Evolutionary conservation across 2,888 invertebrate genomes (phyloP).

Genomic region (Coecobrya sp.): DNA sequence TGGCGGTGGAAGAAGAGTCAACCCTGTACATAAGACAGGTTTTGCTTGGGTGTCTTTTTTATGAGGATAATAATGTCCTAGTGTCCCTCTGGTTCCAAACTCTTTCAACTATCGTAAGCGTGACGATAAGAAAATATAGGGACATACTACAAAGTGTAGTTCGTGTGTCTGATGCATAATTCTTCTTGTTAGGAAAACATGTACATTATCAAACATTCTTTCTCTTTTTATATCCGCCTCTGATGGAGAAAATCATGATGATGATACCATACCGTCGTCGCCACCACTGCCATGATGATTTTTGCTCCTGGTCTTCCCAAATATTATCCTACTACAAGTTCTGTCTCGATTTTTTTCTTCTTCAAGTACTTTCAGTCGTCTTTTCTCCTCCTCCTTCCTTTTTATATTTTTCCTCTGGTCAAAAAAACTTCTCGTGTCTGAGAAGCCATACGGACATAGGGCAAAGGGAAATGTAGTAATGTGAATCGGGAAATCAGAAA

Average conservation of each 20-base stretch:
- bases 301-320: background rate
- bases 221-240: constrained; percentile 5
- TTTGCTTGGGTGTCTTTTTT: constrained; percentile 65
- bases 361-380: background rate
- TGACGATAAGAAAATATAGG: no score
- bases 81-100: background rate
- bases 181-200: background rate
- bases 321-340: background rate
- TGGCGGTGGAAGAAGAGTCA: background rate
- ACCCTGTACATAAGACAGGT: background rate
- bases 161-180: no score
- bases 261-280: constrained; percentile 24
- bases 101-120: background rate
- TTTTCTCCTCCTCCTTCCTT: background rate
- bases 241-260: constrained; percentile 28
- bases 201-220: constrained; percentile 1
- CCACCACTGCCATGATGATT: background rate
- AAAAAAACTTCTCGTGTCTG: constrained; percentile 23
- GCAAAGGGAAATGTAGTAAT: constrained; percentile 48
- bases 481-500: constrained; percentile 70
- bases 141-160: no score
- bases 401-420: constrained; percentile 10
- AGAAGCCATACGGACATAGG: constrained; percentile 32
- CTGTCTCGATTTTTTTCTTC: background rate
- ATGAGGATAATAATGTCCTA: constrained; percentile 60